phyloP scores from a whole-genome alignment of 30 jellyfish, hydroid and myxozoan genomes.

The Pseudorhiza aurosa region DNA sequence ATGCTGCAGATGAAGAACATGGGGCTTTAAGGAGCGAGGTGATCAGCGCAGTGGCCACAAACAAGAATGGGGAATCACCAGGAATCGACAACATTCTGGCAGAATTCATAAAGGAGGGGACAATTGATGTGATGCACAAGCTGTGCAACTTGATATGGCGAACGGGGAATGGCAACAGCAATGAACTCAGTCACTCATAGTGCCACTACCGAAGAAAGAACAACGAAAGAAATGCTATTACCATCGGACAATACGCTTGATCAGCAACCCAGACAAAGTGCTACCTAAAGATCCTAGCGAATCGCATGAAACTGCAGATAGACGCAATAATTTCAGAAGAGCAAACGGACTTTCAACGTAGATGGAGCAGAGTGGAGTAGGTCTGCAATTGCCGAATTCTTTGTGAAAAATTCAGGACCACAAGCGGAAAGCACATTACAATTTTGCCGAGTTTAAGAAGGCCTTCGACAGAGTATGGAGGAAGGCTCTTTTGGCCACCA shows the following conservation, averaged over 20 bases:
- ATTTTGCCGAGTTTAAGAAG: no score
- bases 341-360: no score
- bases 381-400: no score
- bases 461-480: no score
- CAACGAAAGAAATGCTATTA: slow-evolving; percentile 20
- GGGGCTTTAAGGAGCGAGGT: slow-evolving; percentile 24
- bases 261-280: slow-evolving; percentile 58
- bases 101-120: slow-evolving; percentile 31
- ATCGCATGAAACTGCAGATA: no score
- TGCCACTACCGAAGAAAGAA: slow-evolving; percentile 55
- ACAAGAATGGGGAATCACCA: slow-evolving; percentile 62
- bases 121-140: slow-evolving; percentile 33
- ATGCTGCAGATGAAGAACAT: slow-evolving; percentile 17
- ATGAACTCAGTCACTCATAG: slow-evolving; percentile 46
- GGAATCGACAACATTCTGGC: slow-evolving; percentile 51
- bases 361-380: no score
- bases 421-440: no score
- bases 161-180: slow-evolving; percentile 42
- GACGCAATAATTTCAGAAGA: no score
- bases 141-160: slow-evolving; percentile 32
- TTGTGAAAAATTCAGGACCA: no score
- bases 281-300: no score
- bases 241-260: slow-evolving; percentile 51
- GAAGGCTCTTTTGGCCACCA: no score
- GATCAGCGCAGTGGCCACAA: slow-evolving; percentile 22